Base-by-base conservation (phyloP, 2,797 vertebrate species). In the Galago senegalensis region DNA sequence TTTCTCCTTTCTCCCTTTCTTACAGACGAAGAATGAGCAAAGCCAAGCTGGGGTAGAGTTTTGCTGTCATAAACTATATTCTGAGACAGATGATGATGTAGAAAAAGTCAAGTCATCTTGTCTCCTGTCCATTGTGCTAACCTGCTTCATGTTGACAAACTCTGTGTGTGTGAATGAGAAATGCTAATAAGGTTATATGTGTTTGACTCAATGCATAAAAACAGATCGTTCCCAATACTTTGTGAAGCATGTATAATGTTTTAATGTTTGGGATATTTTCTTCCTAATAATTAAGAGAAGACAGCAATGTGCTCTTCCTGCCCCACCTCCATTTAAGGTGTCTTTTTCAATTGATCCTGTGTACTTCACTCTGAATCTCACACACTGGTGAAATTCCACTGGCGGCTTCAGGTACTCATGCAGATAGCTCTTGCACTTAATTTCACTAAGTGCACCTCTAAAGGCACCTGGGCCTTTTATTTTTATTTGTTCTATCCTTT, bases 401-500 rank as follows among this genome's bases (percentile, higher is more conserved):
- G 16, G 4, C 12, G 91, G 53, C 37, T 72, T 67, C 40, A 75
- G 31, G 91, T 96, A 87, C 92, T 97, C 56, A 97, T 89, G 31
- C 73, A 95, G 75, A 81, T 49, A 65, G 3, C 3, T 29, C 49
- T 96, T 81, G 91, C 18, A 31, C 5, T 92, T 94, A 82, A 94
- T 86, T 93, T 90, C 65, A 4, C 40, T 79, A 76, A 20, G 53
- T 91, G 20, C 21, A 58, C 27, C n/a, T 95, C 23, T 56, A 17
- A 84, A 72, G 79, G 58, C 84, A 95, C 84, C 69, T 70, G 81
- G 72, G 43, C 18, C 37, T 70, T 86, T 82, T 84, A 31, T 76
- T 95, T 91, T 88, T 49, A 93, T 97, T 94, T 89, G 76, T 87
- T 6, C n/a, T 94, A 21, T 63, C 53, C 77, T 97, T 84, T 84